phyloP scores from a whole-genome alignment of 2,888 invertebrate species.

The Coremacera marginata region DNA sequence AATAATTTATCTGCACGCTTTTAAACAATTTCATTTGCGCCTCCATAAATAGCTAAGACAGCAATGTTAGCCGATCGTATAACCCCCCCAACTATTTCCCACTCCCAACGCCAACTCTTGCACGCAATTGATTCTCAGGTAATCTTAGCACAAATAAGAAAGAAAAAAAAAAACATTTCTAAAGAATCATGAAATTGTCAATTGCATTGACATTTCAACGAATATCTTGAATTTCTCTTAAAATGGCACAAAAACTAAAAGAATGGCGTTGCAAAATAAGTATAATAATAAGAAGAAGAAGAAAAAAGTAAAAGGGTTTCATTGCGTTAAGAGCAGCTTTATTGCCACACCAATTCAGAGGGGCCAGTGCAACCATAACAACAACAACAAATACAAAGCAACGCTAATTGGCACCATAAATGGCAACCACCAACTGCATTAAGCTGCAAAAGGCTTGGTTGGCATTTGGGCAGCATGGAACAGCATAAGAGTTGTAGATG shows the following conservation, averaged over 20 bases:
- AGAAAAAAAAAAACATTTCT: neutral
- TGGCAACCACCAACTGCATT: constrained; percentile 46
- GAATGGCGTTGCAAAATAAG: neutral
- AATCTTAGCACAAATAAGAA: neutral
- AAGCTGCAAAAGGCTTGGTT: constrained; percentile 21
- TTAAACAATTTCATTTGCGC: constrained; percentile 62
- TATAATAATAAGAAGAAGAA: neutral
- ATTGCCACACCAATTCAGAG: constrained; percentile 2
- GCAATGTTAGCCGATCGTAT: neutral
- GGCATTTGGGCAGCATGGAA: neutral
- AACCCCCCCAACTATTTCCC: neutral
- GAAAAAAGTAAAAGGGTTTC: constrained; percentile 16
- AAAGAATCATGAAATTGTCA: constrained; percentile 35
- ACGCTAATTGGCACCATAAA: constrained; percentile 64
- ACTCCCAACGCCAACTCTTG: neutral
- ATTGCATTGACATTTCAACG: constrained; percentile 36
- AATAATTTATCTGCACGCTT: constrained; percentile 45
- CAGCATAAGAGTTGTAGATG: neutral
- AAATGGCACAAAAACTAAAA: constrained; percentile 1
- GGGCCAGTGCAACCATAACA: constrained; percentile 2
- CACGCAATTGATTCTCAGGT: neutral
- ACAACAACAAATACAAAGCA: constrained; percentile 25
- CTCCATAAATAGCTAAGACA: constrained; percentile 61
- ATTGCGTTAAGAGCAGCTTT: constrained; percentile 2
- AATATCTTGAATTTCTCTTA: constrained; percentile 21